Conservation (phyloP, 2,888 invertebrate species). For the Aspidiotus destructor region DNA sequence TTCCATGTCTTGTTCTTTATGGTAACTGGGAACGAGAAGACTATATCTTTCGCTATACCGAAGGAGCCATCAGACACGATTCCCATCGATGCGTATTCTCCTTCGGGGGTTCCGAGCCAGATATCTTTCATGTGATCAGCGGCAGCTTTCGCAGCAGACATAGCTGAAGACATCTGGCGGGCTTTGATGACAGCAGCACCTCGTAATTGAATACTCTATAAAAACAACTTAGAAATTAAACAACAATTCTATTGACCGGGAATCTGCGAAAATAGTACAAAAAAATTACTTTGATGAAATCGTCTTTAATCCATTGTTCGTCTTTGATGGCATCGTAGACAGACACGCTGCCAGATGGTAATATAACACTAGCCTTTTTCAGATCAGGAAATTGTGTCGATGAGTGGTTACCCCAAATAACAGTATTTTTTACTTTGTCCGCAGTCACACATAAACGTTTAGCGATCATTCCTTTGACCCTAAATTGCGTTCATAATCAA, state of each 20-base stretch:
- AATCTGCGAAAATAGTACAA: neutral
- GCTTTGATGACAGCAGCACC: conserved; percentile 96
- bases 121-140: conserved; percentile 96
- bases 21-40: conserved; percentile 92
- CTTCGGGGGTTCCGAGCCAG: conserved; percentile 75
- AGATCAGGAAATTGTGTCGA: conserved; percentile 97
- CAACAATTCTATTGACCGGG: neutral
- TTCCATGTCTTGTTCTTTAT: conserved; percentile 70
- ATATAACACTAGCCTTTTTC: conserved; percentile 55
- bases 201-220: conserved; percentile 82
- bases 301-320: conserved; percentile 64
- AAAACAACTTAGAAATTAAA: neutral
- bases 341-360: conserved; percentile 48
- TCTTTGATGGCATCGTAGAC: conserved; percentile 68
- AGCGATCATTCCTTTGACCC: conserved; percentile 83
- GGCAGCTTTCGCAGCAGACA: conserved; percentile 98
- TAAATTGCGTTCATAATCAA: conserved; percentile 38
- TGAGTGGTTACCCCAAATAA: conserved; percentile 99
- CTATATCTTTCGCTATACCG: conserved; percentile 75
- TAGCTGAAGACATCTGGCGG: conserved; percentile 94
- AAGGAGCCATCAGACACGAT: conserved; percentile 94
- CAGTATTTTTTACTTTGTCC: conserved; percentile 72
- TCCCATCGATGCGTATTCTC: conserved; percentile 87
- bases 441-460: conserved; percentile 48
- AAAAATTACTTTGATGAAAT: conserved; percentile 56